A percentile compares a stretch with the other conserved stretches of the same genome.
Conservation (phyloP, 2,113 vertebrate genomes). For the Nymphicus hollandicus region DNA sequence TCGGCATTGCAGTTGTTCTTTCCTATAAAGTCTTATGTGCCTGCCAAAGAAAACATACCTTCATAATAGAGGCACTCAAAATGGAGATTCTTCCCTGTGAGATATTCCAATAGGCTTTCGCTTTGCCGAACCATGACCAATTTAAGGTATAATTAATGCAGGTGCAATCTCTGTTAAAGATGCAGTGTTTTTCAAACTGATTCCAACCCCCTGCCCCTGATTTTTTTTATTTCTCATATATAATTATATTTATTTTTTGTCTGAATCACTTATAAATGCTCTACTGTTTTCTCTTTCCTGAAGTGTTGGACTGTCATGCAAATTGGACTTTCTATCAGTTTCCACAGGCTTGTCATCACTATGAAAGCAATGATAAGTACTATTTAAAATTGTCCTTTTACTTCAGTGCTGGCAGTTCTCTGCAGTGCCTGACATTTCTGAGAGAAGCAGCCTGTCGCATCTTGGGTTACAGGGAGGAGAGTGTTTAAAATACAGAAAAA, state of each 20-base stretch:
- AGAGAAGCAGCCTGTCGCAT: background rate
- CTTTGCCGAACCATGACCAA: background rate
- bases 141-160: background rate
- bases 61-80: background rate
- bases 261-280: constrained; percentile 5
- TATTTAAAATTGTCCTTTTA: constrained; percentile 55
- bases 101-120: background rate
- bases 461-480: background rate
- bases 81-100: background rate
- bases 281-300: constrained; percentile 29
- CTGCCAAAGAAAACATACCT: background rate
- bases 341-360: constrained; percentile 40
- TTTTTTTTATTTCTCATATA: background rate
- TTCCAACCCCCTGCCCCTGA: background rate
- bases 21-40: background rate
- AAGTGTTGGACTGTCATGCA: background rate
- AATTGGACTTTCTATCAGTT: constrained; percentile 25
- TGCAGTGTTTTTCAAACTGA: background rate
- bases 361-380: constrained; percentile 18
- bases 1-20: background rate
- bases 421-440: constrained; percentile 16
- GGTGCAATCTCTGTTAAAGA: background rate
- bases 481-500: background rate
- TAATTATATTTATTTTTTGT: constrained; percentile 28
- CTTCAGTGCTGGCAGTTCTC: constrained; percentile 40